Base-by-base conservation (phyloP, 2,113 vertebrate species). In the Cyprinodon variegatus region DNA sequence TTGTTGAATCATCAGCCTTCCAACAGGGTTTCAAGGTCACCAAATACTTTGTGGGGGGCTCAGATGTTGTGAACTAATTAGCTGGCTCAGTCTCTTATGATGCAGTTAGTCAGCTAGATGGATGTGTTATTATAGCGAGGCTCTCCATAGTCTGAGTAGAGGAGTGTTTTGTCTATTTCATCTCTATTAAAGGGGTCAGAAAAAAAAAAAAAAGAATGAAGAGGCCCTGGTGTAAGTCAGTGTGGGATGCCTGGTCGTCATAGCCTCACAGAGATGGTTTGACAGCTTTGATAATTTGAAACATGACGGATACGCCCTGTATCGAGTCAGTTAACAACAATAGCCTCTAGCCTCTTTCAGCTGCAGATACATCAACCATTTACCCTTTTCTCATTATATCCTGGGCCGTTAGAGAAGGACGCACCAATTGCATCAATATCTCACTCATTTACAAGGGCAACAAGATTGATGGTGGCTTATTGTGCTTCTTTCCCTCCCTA, bases 21-120 rank as follows among this genome's bases (percentile, higher is more conserved):
- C 74, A 29, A 41, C 67, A 3, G 70, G 85, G 82, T 79, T 88
- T 86, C 86, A 93, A 90, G 90, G 90, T 90, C 88, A 80, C 62
- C 57, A 74, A 83, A 76, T 74, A 60, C 60, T 66, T 78, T 9
- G 38, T 69, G 71, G 78, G 65, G 75, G 61, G 41, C 29, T 68
- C 61, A 70, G 82, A 72, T 78, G 72, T 73, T 83, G 39, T 10
- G 64, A 64, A n/a, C 63, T 4, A 53, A 73, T 86, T 84, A 84
- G 68, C 72, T 50, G 39, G 72, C 79, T 84, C 65, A 78, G 5
- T 79, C 76, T 72, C 82, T 86, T 76, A 63, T 77, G 71, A 80
- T 85, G 29, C 63, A 77, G 72, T 79, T 81, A 77, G 74, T 79
- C 74, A 68, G 76, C 63, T 65, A 74, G 81, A 90, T 79, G 85